phyloP scores from a whole-genome alignment of 2,797 vertebrate genomes.

The Erethizon dorsatum region DNA sequence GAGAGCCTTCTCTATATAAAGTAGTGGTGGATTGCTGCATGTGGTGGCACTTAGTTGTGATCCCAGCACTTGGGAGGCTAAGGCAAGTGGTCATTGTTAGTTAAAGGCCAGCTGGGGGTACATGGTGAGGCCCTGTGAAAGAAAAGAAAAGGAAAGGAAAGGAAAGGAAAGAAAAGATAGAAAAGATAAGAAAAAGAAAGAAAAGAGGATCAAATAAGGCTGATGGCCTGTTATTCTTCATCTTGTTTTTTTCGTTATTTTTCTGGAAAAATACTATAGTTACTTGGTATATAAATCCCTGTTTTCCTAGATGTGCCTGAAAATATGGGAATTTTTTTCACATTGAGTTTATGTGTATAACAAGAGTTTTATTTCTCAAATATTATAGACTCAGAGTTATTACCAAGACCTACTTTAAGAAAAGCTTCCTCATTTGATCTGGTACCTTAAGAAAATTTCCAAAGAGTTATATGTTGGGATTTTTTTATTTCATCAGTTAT shows the following conservation, averaged over 20 bases:
- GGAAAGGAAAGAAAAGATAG: too few relatives aligned
- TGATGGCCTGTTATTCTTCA: not conserved
- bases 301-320: not conserved
- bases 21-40: not conserved
- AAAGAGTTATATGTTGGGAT: not conserved
- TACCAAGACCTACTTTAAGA: not conserved
- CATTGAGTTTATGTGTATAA: not conserved
- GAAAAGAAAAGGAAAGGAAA: not conserved
- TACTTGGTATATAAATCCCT: not conserved
- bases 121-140: not conserved
- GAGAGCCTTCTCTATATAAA: not conserved
- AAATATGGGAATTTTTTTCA: not conserved
- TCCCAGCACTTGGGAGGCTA: not conserved
- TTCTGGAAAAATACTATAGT: not conserved
- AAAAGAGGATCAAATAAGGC: not conserved
- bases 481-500: not conserved
- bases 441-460: not conserved
- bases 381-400: not conserved
- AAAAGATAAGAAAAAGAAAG: not conserved
- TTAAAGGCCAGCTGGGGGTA: accelerated
- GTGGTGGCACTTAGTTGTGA: not conserved
- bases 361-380: not conserved
- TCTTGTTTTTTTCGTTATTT: not conserved
- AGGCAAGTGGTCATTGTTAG: not conserved
- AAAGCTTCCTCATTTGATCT: not conserved